Percentiles rank a stretch among this genome's conserved stretches.
phyloP scores from a whole-genome alignment of 2,113 vertebrate species.

The Bettongia penicillata region DNA sequence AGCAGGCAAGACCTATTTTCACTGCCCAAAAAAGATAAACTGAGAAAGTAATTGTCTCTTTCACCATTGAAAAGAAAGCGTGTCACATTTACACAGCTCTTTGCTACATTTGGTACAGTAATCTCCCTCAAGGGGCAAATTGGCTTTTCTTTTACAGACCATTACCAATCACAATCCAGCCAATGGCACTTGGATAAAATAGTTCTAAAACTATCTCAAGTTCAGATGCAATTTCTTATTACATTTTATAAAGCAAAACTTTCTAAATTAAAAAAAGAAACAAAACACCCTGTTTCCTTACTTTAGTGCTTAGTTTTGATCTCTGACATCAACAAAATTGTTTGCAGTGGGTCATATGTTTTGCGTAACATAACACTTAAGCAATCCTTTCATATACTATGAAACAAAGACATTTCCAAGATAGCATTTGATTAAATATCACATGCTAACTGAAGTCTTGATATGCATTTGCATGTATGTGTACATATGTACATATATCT shows the following conservation, averaged over 20 bases:
- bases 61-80: constrained; percentile 52
- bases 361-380: background rate
- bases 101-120: constrained; percentile 81
- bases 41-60: constrained; percentile 66
- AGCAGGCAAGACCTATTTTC: constrained; percentile 67
- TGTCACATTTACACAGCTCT: constrained; percentile 79
- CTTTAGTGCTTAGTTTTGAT: background rate
- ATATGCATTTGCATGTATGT: background rate
- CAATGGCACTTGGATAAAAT: constrained; percentile 74
- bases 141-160: constrained; percentile 80
- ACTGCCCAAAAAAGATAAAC: constrained; percentile 44
- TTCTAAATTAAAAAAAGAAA: constrained; percentile 25
- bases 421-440: background rate
- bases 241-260: constrained; percentile 43
- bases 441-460: background rate
- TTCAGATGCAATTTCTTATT: constrained; percentile 63
- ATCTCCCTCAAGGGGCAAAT: constrained; percentile 82
- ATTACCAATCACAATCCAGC: constrained; percentile 76
- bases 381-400: background rate
- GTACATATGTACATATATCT: too few relatives aligned
- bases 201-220: constrained; percentile 65
- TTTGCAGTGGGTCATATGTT: background rate
- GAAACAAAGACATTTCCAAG: background rate
- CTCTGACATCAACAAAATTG: background rate
- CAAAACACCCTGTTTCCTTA: constrained; percentile 28